Percentiles rank a stretch among this genome's conserved stretches.
Evolutionary conservation across 2,888 invertebrate genomes (phyloP).

Genomic region (Drosophila rellima): DNA sequence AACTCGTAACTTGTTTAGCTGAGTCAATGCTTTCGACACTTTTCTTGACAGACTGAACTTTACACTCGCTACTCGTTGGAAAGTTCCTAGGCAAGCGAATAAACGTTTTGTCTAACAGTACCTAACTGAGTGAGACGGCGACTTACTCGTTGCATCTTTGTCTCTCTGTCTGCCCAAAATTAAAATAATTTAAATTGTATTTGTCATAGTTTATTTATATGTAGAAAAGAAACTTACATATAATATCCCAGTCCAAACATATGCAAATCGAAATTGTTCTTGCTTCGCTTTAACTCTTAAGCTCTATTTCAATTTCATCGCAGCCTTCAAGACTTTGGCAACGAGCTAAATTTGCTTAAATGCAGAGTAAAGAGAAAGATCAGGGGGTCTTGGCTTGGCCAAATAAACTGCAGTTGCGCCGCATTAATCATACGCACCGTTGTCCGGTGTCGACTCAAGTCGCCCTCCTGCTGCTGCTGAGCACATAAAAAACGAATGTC

Average conservation of each 20-base stretch:
- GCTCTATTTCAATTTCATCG: conserved; percentile 8
- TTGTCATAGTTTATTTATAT: conserved; percentile 3
- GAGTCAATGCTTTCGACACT: too few species aligned
- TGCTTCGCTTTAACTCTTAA: not conserved
- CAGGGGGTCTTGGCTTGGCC: conserved; percentile 24
- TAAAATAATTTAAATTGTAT: conserved; percentile 3
- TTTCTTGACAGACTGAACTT: too few species aligned
- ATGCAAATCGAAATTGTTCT: conserved; percentile 9
- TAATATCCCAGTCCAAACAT: not conserved
- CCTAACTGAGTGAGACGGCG: not conserved
- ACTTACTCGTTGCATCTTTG: too few species aligned
- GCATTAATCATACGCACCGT: conserved; percentile 68
- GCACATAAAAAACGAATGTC: conserved; percentile 37
- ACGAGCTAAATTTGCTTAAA: conserved; percentile 39
- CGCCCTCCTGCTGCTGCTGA: conserved; percentile 21
- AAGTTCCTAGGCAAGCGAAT: not conserved
- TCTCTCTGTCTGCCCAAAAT: not conserved
- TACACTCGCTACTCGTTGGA: not conserved
- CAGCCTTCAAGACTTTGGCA: conserved; percentile 37
- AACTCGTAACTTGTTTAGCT: not conserved
- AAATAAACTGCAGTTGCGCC: conserved; percentile 46
- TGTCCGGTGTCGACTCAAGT: conserved; percentile 45
- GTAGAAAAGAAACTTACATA: not conserved
- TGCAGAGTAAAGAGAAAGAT: not conserved
- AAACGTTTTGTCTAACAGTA: too few species aligned